Evolutionary conservation across 92 coral and sea anemone genomes (phyloP).

Genomic region (Porites evermanni): DNA sequence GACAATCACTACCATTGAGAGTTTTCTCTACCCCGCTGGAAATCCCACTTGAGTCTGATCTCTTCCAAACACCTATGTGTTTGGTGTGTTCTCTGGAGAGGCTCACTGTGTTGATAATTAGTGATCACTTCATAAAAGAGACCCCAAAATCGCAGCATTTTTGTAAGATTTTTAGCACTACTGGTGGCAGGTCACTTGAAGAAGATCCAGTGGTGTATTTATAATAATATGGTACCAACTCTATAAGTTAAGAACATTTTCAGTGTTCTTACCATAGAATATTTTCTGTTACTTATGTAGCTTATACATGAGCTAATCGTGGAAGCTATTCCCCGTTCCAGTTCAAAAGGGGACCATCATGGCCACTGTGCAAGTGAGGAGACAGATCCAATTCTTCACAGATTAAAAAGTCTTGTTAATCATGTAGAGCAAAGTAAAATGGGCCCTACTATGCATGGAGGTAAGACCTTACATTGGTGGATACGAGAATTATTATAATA

Average conservation of each 20-base stretch:
- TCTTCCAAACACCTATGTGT: too few species aligned
- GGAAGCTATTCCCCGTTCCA: slow-evolving; percentile 2
- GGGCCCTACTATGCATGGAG: neutral
- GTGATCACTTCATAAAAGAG: too few species aligned
- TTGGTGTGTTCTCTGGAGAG: too few species aligned
- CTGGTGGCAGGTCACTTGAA: too few species aligned
- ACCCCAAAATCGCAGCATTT: too few species aligned
- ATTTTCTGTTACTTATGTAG: neutral
- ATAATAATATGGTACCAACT: neutral
- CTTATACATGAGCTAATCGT: slow-evolving; percentile 35
- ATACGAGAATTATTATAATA: too few species aligned
- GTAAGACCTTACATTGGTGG: neutral
- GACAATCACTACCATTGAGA: too few species aligned
- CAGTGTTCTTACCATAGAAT: neutral
- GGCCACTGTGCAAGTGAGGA: neutral
- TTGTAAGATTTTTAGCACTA: too few species aligned
- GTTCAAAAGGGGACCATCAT: neutral
- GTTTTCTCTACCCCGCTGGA: too few species aligned
- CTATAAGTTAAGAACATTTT: neutral
- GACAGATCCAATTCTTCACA: slow-evolving; percentile 18
- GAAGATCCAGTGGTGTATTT: too few species aligned
- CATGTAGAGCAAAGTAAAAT: slow-evolving; percentile 16
- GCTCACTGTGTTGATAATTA: too few species aligned
- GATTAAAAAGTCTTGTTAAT: slow-evolving; percentile 9
- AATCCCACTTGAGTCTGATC: too few species aligned